These are phyloP conservation scores for Cyrtodaria siliqua DNA, from an alignment of 2,888 invertebrate genomes.

Conservation along the genomic window DNA sequence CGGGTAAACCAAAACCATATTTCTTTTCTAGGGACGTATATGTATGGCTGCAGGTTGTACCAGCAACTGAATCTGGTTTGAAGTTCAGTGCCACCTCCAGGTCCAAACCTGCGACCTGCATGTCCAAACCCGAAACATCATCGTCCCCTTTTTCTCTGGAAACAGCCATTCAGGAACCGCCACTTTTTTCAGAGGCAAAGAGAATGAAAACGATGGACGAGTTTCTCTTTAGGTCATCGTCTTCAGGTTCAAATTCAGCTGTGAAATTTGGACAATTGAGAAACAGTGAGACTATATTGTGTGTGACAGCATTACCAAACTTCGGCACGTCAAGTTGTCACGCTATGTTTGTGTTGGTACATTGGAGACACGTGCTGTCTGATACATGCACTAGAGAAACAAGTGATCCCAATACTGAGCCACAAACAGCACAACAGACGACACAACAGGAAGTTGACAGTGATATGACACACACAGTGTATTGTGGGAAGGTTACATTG, in stretches of 20 bases:
- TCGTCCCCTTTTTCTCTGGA: too few species aligned
- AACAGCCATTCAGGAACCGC: too few species aligned
- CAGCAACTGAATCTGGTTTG: not conserved
- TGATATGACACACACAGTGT: not conserved
- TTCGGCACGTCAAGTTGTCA: not conserved
- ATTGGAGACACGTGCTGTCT: too few species aligned
- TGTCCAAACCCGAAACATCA: too few species aligned
- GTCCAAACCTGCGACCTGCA: too few species aligned
- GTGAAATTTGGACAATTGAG: too few species aligned
- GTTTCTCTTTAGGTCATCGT: not conserved
- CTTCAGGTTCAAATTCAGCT: too few species aligned
- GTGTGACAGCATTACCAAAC: constrained; percentile 18
- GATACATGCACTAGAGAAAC: too few species aligned
- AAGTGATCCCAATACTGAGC: too few species aligned
- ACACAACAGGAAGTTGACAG: not conserved
- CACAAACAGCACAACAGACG: not conserved
- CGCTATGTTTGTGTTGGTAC: not conserved
- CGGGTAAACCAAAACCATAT: too few species aligned
- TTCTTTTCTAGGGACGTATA: constrained; percentile 13
- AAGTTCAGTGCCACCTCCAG: not conserved
- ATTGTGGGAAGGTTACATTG: constrained; percentile 41
- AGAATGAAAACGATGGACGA: not conserved
- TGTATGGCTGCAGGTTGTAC: constrained; percentile 29
- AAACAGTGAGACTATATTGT: not conserved
- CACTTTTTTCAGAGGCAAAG: not conserved